Percentiles rank a stretch among this genome's conserved stretches.
phyloP scores from a whole-genome alignment of 2,113 vertebrate genomes.

The Carlito syrichta region DNA sequence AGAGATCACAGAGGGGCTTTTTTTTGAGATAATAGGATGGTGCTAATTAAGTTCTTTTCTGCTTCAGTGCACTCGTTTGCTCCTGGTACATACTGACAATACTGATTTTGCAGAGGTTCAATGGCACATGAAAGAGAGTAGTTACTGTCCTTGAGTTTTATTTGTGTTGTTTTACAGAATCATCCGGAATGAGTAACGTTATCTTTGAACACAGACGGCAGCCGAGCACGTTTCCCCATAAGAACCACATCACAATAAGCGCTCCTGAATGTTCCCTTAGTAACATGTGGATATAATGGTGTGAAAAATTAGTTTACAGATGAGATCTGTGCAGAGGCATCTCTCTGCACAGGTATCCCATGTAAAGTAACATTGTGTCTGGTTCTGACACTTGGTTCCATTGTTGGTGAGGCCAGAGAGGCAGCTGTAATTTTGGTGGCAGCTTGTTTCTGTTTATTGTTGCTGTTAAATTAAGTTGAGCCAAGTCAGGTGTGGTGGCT shows the following conservation, averaged over 20 bases:
- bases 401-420: not conserved
- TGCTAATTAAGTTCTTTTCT: conserved; percentile 62
- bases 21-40: conserved; percentile 63
- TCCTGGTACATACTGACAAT: not conserved
- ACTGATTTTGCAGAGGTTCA: conserved; percentile 38
- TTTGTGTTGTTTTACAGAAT: not conserved
- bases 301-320: not conserved
- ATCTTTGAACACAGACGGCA: not conserved
- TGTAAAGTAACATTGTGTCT: not conserved
- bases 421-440: not conserved
- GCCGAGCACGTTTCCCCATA: not conserved
- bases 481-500: too few species aligned
- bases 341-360: not conserved
- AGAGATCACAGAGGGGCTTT: conserved; percentile 41
- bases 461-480: too few species aligned
- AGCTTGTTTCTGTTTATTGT: not conserved
- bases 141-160: not conserved
- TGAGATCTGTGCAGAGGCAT: not conserved
- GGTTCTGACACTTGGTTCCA: not conserved
- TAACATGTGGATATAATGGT: not conserved
- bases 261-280: not conserved
- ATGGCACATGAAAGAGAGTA: not conserved
- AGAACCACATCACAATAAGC: not conserved
- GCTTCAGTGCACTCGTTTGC: conserved; percentile 47
- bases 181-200: not conserved